phyloP scores from a whole-genome alignment of 1,140 invertebrate genomes.

The Pseudomyrmex dendroicus region DNA sequence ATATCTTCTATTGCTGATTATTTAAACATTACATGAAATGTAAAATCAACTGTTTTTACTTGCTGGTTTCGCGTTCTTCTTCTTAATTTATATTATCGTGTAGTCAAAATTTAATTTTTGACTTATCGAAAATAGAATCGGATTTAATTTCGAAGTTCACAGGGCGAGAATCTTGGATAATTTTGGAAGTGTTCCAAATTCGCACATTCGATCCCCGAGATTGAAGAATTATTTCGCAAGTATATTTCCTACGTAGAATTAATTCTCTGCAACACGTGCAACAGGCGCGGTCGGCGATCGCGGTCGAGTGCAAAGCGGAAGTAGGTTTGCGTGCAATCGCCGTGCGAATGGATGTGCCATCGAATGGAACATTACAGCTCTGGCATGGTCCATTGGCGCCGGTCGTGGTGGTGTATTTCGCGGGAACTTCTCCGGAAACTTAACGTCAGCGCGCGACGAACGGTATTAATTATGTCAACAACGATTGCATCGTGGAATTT shows the following conservation, averaged over 20 bases:
- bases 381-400: conserved; percentile 39
- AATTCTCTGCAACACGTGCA: conserved; percentile 55
- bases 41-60: no score
- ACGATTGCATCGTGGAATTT: conserved; percentile 2
- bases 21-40: no score
- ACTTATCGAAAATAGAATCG: no score
- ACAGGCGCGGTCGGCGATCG: conserved; percentile 62
- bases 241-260: conserved; percentile 19
- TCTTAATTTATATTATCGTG: no score
- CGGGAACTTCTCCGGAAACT: conserved; percentile 2
- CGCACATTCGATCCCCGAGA: no score
- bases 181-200: no score
- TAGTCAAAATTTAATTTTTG: no score
- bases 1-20: no score
- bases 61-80: no score
- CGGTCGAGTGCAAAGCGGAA: conserved; percentile 60
- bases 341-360: conserved; percentile 67
- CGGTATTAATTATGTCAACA: conserved; percentile 33
- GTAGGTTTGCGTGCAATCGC: conserved; percentile 73
- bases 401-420: conserved; percentile 4
- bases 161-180: not conserved
- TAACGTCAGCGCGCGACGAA: not conserved
- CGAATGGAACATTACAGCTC: conserved; percentile 63
- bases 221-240: not conserved
- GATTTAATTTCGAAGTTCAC: no score